Percentiles rank a stretch among this genome's conserved stretches.
Evolutionary conservation across 2,888 invertebrate genomes (phyloP).

Genomic region (Drosophila fulvimacula): DNA sequence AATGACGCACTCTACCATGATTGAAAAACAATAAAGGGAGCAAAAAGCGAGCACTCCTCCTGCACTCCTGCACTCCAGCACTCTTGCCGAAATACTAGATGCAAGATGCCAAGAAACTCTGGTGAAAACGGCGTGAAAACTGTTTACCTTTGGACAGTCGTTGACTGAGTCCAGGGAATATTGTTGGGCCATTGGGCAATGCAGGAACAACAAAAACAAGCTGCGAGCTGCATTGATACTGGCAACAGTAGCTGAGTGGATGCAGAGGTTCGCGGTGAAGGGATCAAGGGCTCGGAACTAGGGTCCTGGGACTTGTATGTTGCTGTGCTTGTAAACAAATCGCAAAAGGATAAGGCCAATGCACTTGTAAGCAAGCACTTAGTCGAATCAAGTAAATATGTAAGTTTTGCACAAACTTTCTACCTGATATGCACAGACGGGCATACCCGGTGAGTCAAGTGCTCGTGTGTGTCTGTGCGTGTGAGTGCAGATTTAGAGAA

Average conservation of each 20-base stretch:
- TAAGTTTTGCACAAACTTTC: slow-evolving; percentile 68
- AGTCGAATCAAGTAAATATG: slow-evolving; percentile 75
- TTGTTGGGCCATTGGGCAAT: slow-evolving; percentile 18
- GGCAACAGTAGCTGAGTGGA: slow-evolving; percentile 17
- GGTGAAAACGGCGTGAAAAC: slow-evolving; percentile 69
- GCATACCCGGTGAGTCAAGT: slow-evolving; percentile 1
- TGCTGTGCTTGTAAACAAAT: slow-evolving; percentile 68
- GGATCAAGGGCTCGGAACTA: not conserved
- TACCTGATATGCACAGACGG: slow-evolving; percentile 27
- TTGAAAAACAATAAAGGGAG: slow-evolving; percentile 69
- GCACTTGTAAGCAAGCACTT: slow-evolving; percentile 74
- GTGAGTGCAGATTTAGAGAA: slow-evolving; percentile 60
- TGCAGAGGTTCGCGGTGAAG: not conserved
- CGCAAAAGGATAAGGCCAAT: slow-evolving; percentile 66
- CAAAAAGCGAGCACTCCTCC: not conserved
- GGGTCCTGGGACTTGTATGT: not conserved
- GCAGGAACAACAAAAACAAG: slow-evolving; percentile 19
- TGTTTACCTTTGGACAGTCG: slow-evolving; percentile 45
- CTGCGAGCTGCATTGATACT: slow-evolving; percentile 52
- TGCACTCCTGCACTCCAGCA: not conserved
- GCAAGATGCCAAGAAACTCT: slow-evolving; percentile 29
- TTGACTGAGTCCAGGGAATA: slow-evolving; percentile 41
- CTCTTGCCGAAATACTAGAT: slow-evolving; percentile 12
- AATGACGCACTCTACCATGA: slow-evolving; percentile 62
- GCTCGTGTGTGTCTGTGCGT: slow-evolving; percentile 18